These are phyloP conservation scores for Lordiphosa fenestrarum DNA, from an alignment of 2,888 invertebrate species.

Conservation along the genomic window DNA sequence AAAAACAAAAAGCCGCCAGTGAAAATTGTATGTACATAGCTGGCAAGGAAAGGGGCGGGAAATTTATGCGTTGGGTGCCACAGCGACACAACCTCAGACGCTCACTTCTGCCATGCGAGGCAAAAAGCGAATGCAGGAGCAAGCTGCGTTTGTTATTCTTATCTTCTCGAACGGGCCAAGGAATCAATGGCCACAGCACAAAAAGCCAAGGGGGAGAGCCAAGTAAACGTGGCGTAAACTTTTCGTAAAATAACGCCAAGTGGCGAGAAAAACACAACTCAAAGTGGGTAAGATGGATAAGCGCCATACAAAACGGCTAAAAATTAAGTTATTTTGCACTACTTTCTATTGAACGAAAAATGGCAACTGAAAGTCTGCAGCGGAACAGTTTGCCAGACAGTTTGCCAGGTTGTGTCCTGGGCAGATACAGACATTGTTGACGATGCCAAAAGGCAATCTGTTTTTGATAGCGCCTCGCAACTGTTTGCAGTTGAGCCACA, in stretches of 20 bases:
- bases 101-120: slow-evolving; percentile 48
- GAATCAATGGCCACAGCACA: slow-evolving; percentile 6
- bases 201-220: not conserved
- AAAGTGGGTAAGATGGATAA: slow-evolving; percentile 70
- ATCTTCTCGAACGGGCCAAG: slow-evolving; percentile 20
- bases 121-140: slow-evolving; percentile 11
- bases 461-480: slow-evolving; percentile 35
- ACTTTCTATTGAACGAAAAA: slow-evolving; percentile 20
- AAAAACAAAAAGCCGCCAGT: slow-evolving; percentile 28
- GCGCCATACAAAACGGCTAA: slow-evolving; percentile 53
- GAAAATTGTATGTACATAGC: slow-evolving; percentile 23
- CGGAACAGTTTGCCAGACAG: slow-evolving; percentile 4
- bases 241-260: slow-evolving; percentile 34
- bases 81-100: slow-evolving; percentile 53
- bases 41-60: slow-evolving; percentile 10
- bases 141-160: slow-evolving; percentile 10
- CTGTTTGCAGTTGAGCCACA: slow-evolving; percentile 20
- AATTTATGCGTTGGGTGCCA: slow-evolving; percentile 35
- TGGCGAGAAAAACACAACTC: slow-evolving; percentile 55
- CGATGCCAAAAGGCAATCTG: slow-evolving; percentile 9
- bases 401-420: slow-evolving; percentile 25
- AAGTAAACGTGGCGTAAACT: slow-evolving; percentile 37
- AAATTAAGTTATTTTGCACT: slow-evolving; percentile 47
- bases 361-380: slow-evolving; percentile 42
- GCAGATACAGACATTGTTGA: slow-evolving; percentile 7